Conservation (phyloP, 2,888 invertebrate genomes). For the Drosophila putrida region DNA sequence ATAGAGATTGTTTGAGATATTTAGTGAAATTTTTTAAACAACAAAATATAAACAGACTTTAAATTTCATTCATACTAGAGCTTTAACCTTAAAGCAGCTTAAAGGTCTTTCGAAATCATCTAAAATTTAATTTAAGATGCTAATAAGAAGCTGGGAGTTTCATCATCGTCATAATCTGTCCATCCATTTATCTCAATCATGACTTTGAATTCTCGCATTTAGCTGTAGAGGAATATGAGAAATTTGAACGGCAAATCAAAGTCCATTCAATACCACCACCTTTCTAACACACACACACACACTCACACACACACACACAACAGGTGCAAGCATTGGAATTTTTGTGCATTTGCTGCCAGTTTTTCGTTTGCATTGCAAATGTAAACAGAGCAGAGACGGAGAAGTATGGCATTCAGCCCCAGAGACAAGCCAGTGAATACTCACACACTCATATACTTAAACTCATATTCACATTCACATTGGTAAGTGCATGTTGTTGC, state of each 20-base stretch:
- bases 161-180: slow-evolving; percentile 19
- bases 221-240: not conserved
- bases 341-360: slow-evolving; percentile 49
- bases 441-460: slow-evolving; percentile 3
- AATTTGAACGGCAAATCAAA: slow-evolving; percentile 41
- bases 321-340: slow-evolving; percentile 26
- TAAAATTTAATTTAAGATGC: not conserved
- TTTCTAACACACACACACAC: not conserved
- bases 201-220: slow-evolving; percentile 1
- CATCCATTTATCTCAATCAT: slow-evolving; percentile 12
- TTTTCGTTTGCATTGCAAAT: slow-evolving; percentile 62
- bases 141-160: not conserved
- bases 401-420: slow-evolving; percentile 19
- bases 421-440: slow-evolving; percentile 13
- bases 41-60: no score
- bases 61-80: no score
- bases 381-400: slow-evolving; percentile 48
- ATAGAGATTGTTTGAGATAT: no score
- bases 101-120: not conserved
- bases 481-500: slow-evolving; percentile 24
- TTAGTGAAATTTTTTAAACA: no score
- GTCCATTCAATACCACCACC: slow-evolving; percentile 21
- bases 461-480: slow-evolving; percentile 18
- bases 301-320: slow-evolving; percentile 8
- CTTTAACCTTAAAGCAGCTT: not conserved